phyloP scores from a whole-genome alignment of 2,888 invertebrate species.

The Drosophila ustulata region DNA sequence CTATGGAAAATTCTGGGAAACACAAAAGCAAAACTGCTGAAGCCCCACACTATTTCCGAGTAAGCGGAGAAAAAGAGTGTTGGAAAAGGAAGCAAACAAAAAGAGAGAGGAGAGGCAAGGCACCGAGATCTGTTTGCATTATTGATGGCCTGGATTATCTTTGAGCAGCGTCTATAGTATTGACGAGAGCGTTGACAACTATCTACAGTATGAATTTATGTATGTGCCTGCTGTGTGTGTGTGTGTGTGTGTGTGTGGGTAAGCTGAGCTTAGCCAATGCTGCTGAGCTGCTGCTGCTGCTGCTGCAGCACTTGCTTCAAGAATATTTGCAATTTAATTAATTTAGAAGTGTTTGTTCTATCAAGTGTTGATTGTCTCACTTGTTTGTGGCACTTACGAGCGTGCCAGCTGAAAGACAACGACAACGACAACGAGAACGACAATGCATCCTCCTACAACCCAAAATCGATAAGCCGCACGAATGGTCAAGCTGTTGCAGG shows the following conservation, averaged over 20 bases:
- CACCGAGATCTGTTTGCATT: constrained; percentile 73
- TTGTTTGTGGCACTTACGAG: constrained; percentile 76
- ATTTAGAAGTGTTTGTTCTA: constrained; percentile 82
- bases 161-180: constrained; percentile 54
- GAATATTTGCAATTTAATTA: constrained; percentile 81
- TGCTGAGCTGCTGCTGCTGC: constrained; percentile 13
- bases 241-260: constrained; percentile 27
- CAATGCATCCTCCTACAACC: constrained; percentile 39
- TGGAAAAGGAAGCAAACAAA: constrained; percentile 43
- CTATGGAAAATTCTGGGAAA: constrained; percentile 31
- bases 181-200: constrained; percentile 68
- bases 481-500: constrained; percentile 47
- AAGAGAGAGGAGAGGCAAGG: constrained; percentile 34
- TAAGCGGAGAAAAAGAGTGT: constrained; percentile 18
- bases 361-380: constrained; percentile 80
- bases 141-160: constrained; percentile 79
- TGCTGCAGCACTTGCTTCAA: constrained; percentile 62
- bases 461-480: constrained; percentile 76
- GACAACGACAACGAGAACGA: constrained; percentile 27
- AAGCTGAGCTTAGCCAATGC: constrained; percentile 30
- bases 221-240: background rate
- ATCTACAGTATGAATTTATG: constrained; percentile 11
- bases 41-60: constrained; percentile 7
- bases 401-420: constrained; percentile 61
- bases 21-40: constrained; percentile 44